phyloP scores from a whole-genome alignment of 92 coral and sea anemone genomes.

The Isaurus tuberculatus region DNA sequence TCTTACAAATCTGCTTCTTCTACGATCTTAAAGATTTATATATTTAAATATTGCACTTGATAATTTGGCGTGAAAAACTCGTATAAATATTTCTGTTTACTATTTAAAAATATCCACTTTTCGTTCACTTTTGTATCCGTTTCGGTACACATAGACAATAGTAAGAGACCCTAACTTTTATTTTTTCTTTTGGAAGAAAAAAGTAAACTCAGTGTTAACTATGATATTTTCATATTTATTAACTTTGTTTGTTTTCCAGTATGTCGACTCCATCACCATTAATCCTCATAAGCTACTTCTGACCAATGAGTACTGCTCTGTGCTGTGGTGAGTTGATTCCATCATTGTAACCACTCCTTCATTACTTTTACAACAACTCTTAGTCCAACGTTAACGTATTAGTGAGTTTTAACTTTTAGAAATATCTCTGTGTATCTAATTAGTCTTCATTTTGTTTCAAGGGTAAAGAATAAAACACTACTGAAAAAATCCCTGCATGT shows the following conservation, averaged over 20 bases:
- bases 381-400: too few relatives aligned
- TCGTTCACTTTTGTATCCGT: too few relatives aligned
- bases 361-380: too few relatives aligned
- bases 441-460: neutral
- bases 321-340: neutral
- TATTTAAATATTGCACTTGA: too few relatives aligned
- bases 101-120: too few relatives aligned
- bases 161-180: neutral
- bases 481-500: slow-evolving; percentile 11
- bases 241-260: neutral
- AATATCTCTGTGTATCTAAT: neutral
- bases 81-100: too few relatives aligned
- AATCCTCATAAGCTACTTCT: slow-evolving; percentile 35
- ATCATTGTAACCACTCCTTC: neutral
- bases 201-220: neutral
- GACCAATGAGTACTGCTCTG: slow-evolving; percentile 14
- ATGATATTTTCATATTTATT: neutral
- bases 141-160: too few relatives aligned
- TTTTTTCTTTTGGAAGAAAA: neutral
- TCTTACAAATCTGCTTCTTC: too few relatives aligned
- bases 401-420: neutral
- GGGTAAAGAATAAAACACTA: slow-evolving; percentile 17
- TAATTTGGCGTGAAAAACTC: too few relatives aligned
- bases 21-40: too few relatives aligned
- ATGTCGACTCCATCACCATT: slow-evolving; percentile 8